These are phyloP conservation scores for Psylliodes chrysocephalus DNA, from an alignment of 2,888 invertebrate species.

Conservation along the genomic window DNA sequence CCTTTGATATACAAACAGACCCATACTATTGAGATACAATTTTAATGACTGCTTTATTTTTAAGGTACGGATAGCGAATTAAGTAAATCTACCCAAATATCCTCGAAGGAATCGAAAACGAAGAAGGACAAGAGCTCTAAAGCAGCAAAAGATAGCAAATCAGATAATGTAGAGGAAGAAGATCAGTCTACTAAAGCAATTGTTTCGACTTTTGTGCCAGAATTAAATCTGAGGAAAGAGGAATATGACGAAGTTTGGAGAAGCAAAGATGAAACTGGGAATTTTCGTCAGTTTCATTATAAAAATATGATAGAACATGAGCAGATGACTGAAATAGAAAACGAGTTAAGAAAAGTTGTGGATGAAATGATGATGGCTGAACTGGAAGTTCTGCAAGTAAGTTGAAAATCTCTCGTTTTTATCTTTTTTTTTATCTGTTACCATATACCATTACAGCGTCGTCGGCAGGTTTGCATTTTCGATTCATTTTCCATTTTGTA, in stretches of 20 bases:
- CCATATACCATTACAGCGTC: too few species aligned
- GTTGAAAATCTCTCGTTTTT: too few species aligned
- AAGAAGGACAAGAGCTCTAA: constrained; percentile 79
- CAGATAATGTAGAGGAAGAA: constrained; percentile 68
- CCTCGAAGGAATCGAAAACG: constrained; percentile 81
- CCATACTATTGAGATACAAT: too few species aligned
- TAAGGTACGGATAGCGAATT: constrained; percentile 82
- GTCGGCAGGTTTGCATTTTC: too few species aligned
- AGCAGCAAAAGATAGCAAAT: constrained; percentile 67
- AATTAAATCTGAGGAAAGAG: constrained; percentile 76
- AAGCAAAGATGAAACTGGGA: constrained; percentile 78
- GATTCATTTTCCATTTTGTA: too few species aligned
- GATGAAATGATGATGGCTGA: constrained; percentile 82
- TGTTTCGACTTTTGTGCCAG: constrained; percentile 77
- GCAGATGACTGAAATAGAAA: constrained; percentile 84
- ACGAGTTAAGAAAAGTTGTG: constrained; percentile 82
- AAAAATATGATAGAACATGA: constrained; percentile 85
- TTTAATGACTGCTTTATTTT: too few species aligned
- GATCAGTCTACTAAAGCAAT: constrained; percentile 76
- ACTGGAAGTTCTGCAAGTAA: constrained; percentile 72
- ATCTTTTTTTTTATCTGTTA: too few species aligned
- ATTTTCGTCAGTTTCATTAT: constrained; percentile 81
- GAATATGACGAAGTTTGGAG: constrained; percentile 88
- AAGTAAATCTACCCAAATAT: constrained; percentile 81
- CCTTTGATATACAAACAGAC: too few species aligned